phyloP scores from a whole-genome alignment of 2,888 invertebrate species.

The Apodemia duryi region DNA sequence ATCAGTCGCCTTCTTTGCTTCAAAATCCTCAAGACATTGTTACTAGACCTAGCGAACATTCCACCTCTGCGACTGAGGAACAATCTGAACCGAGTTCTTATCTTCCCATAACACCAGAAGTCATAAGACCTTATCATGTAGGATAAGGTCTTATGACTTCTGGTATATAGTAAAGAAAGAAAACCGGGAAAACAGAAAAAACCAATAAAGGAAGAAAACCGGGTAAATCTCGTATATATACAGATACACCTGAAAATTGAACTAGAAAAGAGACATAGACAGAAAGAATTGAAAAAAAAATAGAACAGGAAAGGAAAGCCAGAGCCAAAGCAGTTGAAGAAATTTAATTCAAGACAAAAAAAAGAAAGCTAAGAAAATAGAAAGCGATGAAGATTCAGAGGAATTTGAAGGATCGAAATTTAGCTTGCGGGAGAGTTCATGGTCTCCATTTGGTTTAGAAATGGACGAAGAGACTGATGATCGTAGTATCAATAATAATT shows the following conservation, averaged over 20 bases:
- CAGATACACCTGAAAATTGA: not conserved
- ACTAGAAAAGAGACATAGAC: conserved; percentile 14
- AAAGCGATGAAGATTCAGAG: no score
- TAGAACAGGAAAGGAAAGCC: conserved; percentile 21
- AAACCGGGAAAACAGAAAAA: conserved; percentile 13
- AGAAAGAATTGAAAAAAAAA: conserved; percentile 24
- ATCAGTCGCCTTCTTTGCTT: not conserved
- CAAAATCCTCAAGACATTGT: conserved; percentile 15
- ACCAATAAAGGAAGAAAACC: conserved; percentile 16
- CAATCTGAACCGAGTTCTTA: conserved; percentile 10
- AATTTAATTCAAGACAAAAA: no score
- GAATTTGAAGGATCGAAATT: no score
- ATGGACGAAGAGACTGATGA: no score
- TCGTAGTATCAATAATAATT: no score
- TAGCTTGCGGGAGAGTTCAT: no score
- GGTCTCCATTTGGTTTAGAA: no score
- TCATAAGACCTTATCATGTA: not conserved
- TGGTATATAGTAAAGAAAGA: no score
- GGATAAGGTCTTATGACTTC: no score
- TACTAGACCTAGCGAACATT: conserved; percentile 18
- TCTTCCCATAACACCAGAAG: conserved; percentile 3
- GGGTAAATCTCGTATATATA: conserved; percentile 15
- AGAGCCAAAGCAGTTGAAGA: no score
- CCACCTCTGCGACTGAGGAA: conserved; percentile 13
- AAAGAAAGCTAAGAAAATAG: no score